Conservation (phyloP, 2,797 vertebrate genomes). For the Alosa sapidissima region DNA sequence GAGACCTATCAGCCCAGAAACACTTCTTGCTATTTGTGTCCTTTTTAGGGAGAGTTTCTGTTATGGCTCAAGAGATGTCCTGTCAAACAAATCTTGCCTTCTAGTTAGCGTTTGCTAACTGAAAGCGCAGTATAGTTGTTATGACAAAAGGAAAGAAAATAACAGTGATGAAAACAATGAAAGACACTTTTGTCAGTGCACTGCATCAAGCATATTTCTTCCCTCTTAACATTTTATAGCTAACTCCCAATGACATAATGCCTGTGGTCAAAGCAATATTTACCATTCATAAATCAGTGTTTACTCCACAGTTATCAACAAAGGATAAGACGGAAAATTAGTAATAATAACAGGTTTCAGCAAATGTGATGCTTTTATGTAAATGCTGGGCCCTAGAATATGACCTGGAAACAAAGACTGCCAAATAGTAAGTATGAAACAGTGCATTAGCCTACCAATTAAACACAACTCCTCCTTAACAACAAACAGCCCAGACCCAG, state of each 20-base stretch:
- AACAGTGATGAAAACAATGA: conserved; percentile 43
- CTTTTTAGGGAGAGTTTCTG: conserved; percentile 56
- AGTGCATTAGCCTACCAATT: conserved; percentile 99
- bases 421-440: conserved; percentile 89
- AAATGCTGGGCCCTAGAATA: conserved; percentile 89
- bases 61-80: conserved; percentile 50
- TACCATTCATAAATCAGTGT: conserved; percentile 81
- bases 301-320: conserved; percentile 84
- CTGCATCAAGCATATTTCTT: conserved; percentile 8
- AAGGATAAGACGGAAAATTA: conserved; percentile 87
- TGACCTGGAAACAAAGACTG: conserved; percentile 97
- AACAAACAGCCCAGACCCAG: conserved; percentile 76
- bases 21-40: conserved; percentile 64
- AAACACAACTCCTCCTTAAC: conserved; percentile 91
- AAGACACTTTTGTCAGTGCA: conserved; percentile 43
- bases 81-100: conserved; percentile 64
- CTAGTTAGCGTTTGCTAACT: conserved; percentile 32
- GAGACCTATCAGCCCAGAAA: conserved; percentile 61
- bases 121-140: conserved; percentile 31
- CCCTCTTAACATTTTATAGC: conserved; percentile 46
- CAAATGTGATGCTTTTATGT: conserved; percentile 95
- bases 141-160: conserved; percentile 32
- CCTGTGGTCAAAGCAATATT: conserved; percentile 85
- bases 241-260: conserved; percentile 69
- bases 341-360: conserved; percentile 92